Conservation (phyloP, 2,113 vertebrate genomes). For the Montifringilla adamsi region DNA sequence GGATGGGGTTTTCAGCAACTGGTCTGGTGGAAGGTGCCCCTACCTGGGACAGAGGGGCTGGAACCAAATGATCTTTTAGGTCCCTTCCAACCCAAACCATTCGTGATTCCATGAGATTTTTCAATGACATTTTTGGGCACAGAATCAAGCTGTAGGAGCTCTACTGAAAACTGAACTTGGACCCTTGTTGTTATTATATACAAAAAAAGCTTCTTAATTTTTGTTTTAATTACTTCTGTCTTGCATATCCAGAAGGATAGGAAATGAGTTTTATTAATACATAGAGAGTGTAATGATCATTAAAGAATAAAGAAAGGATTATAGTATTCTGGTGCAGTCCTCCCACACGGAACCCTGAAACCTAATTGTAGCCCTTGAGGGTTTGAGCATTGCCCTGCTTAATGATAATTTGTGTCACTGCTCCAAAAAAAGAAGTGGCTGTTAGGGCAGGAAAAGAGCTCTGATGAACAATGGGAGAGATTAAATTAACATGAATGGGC, state of each 20-base stretch:
- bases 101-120: not conserved
- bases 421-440: slow-evolving; percentile 48
- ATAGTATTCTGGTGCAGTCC: slow-evolving; percentile 41
- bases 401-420: slow-evolving; percentile 58
- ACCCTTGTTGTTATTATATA: not conserved
- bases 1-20: not conserved
- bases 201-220: slow-evolving; percentile 39
- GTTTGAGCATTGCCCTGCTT: slow-evolving; percentile 51
- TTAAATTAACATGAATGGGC: slow-evolving; percentile 53
- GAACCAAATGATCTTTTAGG: not conserved
- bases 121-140: not conserved
- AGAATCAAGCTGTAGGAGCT: not conserved
- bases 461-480: slow-evolving; percentile 51
- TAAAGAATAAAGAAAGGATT: slow-evolving; percentile 58
- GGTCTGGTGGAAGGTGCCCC: not conserved
- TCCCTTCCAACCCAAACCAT: not conserved
- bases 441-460: slow-evolving; percentile 39
- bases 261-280: slow-evolving; percentile 58
- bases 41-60: not conserved
- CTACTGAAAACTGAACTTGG: slow-evolving; percentile 7
- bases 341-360: slow-evolving; percentile 53
- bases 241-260: slow-evolving; percentile 40
- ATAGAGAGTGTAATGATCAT: slow-evolving; percentile 39
- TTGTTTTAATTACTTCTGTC: slow-evolving; percentile 51
- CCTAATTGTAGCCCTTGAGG: slow-evolving; percentile 57